These are phyloP conservation scores for Shinisaurus crocodilurus DNA, from an alignment of 2,113 vertebrate species.

Conservation along the genomic window DNA sequence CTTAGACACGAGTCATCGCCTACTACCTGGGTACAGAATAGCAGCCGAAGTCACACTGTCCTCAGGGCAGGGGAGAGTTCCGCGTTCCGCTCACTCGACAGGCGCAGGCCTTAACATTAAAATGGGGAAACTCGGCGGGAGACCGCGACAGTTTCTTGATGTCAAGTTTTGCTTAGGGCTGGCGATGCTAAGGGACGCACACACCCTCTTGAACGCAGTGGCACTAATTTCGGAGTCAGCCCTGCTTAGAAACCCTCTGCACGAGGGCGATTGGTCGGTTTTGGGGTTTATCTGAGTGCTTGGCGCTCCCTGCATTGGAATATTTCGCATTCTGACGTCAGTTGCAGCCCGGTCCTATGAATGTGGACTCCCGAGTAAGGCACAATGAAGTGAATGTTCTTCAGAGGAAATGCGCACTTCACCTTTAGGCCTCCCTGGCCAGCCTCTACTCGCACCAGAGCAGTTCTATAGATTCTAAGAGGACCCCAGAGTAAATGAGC, in stretches of 20 bases:
- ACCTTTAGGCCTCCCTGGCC: not conserved
- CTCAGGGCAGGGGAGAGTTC: not conserved
- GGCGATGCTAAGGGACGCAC: not conserved
- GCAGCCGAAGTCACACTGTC: not conserved
- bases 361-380: not conserved
- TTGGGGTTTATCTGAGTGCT: too few species aligned
- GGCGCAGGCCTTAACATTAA: not conserved
- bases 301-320: too few species aligned
- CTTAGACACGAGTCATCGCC: not conserved
- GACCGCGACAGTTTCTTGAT: not conserved
- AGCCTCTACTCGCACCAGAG: not conserved
- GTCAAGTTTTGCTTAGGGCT: not conserved
- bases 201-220: not conserved
- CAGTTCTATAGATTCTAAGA: not conserved
- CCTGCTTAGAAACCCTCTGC: not conserved
- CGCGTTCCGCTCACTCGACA: too few species aligned
- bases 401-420: too few species aligned
- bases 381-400: not conserved
- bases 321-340: not conserved
- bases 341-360: not conserved
- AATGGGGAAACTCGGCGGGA: not conserved
- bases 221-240: not conserved
- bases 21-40: too few species aligned
- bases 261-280: not conserved
- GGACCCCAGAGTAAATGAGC: not conserved